Base-by-base conservation (phyloP, 2,797 vertebrate genomes). In the Liparis tanakae region DNA sequence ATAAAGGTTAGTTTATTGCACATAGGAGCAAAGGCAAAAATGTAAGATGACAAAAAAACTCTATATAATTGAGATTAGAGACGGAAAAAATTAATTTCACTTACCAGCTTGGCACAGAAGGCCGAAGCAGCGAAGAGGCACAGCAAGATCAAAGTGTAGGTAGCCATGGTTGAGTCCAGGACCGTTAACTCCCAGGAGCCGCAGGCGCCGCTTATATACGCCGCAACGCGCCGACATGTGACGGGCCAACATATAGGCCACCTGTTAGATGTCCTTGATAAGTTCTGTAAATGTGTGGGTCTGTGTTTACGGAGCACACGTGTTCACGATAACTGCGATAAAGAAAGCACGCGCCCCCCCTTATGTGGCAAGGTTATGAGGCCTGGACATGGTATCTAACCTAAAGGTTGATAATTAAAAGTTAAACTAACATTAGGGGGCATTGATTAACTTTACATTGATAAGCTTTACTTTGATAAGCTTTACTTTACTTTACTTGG, bases 101-200 rank as follows among this genome's bases (percentile, higher is more conserved):
- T 54, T 70, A 86, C 75, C 5, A 18, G 50, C 33, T 13, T 33
- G 36, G 7, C 7, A 36, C 5, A 13, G 20, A 55, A 68, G 3
- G 71, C 34, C 7, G 13, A 64, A 63, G 58, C 56, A 15, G 70
- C 81, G 1, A 74, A 39, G 43, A 89, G 50, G 18, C 79, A 87
- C 56, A 84, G 57, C 70, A 85, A 51, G 30, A 36, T 54, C 6
- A 80, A 25, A 13, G 61, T 55, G 39, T 64, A 37, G 36, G 71
- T 72, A 1, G 41, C 50, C 69, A 50, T 60, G 17, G 43, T 53
- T 25, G 9, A 51, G 55, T 66, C 34, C 43, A 22, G 51, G n/a
- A 66, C 48, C n/a, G 46, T 22, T 20, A 0, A 7, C 51, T 25
- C 43, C 60, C 13, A 1, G 8, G n/a, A 44, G 25, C 44, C 58